Base-by-base conservation (phyloP, 2,888 invertebrate species). In the Lochmaea crataegi region DNA sequence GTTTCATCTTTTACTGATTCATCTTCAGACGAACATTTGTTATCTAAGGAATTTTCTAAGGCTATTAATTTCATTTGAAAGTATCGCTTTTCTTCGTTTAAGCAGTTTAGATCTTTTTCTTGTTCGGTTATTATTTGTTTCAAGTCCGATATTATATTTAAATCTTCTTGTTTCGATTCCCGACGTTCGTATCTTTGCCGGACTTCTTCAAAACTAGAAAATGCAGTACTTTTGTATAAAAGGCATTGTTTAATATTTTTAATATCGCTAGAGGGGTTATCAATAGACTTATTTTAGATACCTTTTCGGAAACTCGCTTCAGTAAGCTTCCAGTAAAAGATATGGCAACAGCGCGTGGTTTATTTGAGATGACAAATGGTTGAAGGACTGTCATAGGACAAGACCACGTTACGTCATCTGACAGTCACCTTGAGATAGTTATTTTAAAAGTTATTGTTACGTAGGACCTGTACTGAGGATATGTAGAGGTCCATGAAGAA, bases 21-120 rank as follows among this genome's bases (percentile, higher is more conserved):
- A 58, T 84, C 84, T 45, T 83, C 82, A 6, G 78, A 79, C 0
- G 81, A 80, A 57, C 77, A 75, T 41, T 77, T 75, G 12, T 77
- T 80, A 56, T 83, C 82, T 9, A 83, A 67, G 69, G 80, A 80
- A 57, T 80, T 80, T 65, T 86, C 84, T 57, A 86, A 76, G 67
- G 82, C 83, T 81, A 87, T 86, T 73, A 87, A 77, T 77, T 89
- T 87, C 83, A 89, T 88, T 83, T 90, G 90, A 84, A 89, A 89
- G 78, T 89, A 90, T 5, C 90, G 86, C 80, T 90, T 86, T 72
- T 90, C 88, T 83, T 90, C 90, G 57, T 90, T 90, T 38, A 90
- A 84, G 74, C 88, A 86, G 48, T 88, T 88, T 63, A 90, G 82
- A 81, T 90, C 90, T 74, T 89, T 88, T 77, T 90, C 90, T 80